Evolutionary conservation across 2,797 vertebrate species (phyloP).

Genomic region (Poecilia wingei): DNA sequence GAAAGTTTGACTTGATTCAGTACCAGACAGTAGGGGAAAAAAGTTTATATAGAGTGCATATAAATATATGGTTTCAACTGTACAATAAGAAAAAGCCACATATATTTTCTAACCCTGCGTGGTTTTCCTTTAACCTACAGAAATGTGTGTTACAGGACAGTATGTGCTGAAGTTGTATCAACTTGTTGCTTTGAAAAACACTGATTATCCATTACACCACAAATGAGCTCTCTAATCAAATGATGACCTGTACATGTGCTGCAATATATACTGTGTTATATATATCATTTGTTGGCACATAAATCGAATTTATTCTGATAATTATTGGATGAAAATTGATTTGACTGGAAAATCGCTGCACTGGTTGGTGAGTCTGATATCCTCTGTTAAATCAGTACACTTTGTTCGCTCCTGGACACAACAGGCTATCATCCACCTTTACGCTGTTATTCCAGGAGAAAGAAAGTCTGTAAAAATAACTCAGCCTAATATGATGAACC

Average conservation of each 20-base stretch:
- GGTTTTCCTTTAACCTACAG: neutral
- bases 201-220: neutral
- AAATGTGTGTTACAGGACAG: neutral
- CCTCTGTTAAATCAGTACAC: neutral
- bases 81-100: neutral
- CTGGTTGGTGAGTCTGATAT: neutral
- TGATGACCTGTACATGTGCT: neutral
- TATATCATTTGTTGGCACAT: neutral
- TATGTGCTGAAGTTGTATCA: neutral
- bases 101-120: neutral
- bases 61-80: neutral
- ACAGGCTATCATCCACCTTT: neutral
- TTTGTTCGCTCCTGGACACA: neutral
- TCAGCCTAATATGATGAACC: constrained; percentile 44
- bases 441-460: neutral
- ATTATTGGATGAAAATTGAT: neutral
- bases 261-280: neutral
- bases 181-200: neutral
- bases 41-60: no score
- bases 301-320: no score
- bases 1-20: neutral
- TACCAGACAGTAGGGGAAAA: neutral
- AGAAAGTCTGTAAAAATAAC: constrained; percentile 16
- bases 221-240: neutral
- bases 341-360: neutral